A percentile compares a stretch with the other conserved stretches of the same genome.
Evolutionary conservation across 2,113 vertebrate genomes (phyloP).

Genomic region (Sturnus vulgaris): DNA sequence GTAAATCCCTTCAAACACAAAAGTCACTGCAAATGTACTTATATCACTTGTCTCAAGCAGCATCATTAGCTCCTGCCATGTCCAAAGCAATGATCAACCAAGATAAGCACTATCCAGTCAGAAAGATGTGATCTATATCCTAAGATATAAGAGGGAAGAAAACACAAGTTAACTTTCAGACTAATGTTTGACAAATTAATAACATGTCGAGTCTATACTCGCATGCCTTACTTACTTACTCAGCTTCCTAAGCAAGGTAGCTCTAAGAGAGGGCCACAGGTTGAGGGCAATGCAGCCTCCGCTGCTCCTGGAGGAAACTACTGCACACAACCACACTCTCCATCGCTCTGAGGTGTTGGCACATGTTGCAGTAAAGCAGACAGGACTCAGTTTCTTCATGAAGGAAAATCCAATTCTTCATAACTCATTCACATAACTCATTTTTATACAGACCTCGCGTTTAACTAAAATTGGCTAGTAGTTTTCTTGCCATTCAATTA

Average conservation of each 20-base stretch:
- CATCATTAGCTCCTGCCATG: background rate
- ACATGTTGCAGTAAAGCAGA: too few species aligned
- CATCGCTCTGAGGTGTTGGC: fast-evolving
- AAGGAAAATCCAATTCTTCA: too few species aligned
- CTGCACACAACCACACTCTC: fast-evolving
- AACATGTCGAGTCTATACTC: background rate
- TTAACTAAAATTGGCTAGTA: too few species aligned
- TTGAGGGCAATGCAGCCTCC: background rate
- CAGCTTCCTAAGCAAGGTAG: background rate
- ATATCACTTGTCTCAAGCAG: background rate
- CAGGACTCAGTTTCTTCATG: too few species aligned
- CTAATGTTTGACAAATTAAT: background rate
- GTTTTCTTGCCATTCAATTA: too few species aligned
- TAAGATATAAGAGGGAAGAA: background rate
- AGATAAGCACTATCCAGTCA: background rate
- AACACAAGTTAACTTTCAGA: background rate
- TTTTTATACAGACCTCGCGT: too few species aligned
- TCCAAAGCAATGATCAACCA: background rate
- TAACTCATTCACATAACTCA: too few species aligned
- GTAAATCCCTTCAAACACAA: background rate
- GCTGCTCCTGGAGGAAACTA: background rate
- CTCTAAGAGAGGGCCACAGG: background rate
- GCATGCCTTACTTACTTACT: background rate
- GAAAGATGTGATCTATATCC: background rate
- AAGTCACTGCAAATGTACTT: background rate